These are phyloP conservation scores for Setipinna tenuifilis DNA, from an alignment of 2,797 vertebrate species.

Conservation along the genomic window DNA sequence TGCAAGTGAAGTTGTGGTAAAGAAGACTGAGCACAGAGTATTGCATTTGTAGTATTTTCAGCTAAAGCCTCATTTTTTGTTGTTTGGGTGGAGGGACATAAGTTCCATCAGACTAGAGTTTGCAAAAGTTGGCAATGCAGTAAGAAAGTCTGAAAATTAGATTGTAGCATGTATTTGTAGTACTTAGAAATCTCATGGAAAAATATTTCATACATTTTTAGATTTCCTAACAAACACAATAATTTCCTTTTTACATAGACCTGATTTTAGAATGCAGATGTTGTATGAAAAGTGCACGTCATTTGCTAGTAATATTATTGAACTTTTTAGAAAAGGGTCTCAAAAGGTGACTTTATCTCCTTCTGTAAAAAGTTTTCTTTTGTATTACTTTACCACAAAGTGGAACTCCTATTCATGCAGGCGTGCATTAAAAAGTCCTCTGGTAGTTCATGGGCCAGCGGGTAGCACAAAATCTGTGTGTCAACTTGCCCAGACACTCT, in stretches of 20 bases:
- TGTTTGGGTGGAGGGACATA: not conserved
- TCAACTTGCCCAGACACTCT: not conserved
- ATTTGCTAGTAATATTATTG: not conserved
- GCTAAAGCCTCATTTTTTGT: not conserved
- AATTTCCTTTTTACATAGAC: not conserved
- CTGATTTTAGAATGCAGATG: not conserved
- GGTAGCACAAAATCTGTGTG: not conserved
- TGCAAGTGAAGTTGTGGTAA: not conserved
- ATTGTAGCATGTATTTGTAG: not conserved
- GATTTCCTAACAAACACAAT: too few species aligned
- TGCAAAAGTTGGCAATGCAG: not conserved
- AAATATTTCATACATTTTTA: too few species aligned
- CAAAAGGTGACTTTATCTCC: not conserved
- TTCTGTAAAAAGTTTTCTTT: not conserved
- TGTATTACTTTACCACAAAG: not conserved
- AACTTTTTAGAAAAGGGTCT: not conserved
- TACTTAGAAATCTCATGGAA: not conserved
- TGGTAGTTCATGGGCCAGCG: not conserved
- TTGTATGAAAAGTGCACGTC: too few species aligned
- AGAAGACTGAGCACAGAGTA: not conserved
- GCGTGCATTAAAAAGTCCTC: not conserved
- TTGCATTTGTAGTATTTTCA: not conserved
- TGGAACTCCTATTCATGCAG: not conserved
- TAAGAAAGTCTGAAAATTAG: not conserved
- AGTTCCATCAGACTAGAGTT: not conserved